These are phyloP conservation scores for Zosterops japonicus DNA, from an alignment of 2,113 vertebrate species.

Conservation along the genomic window DNA sequence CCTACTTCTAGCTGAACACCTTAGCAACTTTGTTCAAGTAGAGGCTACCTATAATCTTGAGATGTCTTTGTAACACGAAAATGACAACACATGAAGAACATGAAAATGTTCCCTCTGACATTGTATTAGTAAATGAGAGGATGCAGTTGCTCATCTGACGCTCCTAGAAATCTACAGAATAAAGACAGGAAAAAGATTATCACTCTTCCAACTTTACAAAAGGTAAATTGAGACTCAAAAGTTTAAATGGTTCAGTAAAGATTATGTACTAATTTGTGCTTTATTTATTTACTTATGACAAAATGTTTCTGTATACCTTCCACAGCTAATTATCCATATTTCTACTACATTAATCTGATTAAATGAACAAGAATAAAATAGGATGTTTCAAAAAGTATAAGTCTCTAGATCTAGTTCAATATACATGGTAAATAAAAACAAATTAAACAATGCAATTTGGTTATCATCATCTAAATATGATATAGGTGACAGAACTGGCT, in stretches of 20 bases:
- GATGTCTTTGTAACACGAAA: background rate
- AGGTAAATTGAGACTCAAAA: background rate
- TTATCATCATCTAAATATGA: background rate
- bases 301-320: background rate
- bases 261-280: background rate
- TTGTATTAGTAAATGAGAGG: background rate
- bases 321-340: background rate
- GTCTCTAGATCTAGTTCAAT: background rate
- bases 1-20: background rate
- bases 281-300: background rate
- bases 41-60: background rate
- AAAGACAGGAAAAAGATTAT: background rate
- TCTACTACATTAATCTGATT: background rate
- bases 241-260: background rate
- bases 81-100: background rate
- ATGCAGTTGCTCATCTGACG: background rate
- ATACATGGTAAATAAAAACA: background rate
- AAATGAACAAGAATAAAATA: background rate
- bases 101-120: background rate
- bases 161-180: background rate
- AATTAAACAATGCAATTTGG: background rate
- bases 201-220: background rate
- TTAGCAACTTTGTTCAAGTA: background rate
- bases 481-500: background rate
- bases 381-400: background rate